Evolutionary conservation across 2,797 vertebrate species (phyloP), one percentile per base, ranked within the genome.

Genomic region (Aulostomus chinensis): DNA sequence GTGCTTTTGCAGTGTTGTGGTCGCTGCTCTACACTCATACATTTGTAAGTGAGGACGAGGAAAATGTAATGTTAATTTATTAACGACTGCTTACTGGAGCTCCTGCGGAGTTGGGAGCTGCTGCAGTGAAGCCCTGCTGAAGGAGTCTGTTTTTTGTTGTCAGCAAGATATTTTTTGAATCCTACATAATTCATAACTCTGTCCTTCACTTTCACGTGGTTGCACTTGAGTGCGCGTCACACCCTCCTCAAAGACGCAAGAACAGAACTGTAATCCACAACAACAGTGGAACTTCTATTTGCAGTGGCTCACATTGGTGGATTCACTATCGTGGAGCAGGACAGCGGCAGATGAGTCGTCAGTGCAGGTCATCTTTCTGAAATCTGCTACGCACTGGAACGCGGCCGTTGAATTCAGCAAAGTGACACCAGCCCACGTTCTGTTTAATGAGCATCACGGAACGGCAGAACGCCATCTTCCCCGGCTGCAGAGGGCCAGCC

Each of bases 101-200:
- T 80, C 58, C 77, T 26, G 33, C 49, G 57, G 68, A 82, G 79
- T 75, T 73, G 64, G 62, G 51, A 76, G 58, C 52, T 71, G 68
- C 68, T 70, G 64, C 73, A 60, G 54, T 52, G 55, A 48, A 64
- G 58, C 79, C 55, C 50, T 74, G 77, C 81, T 83, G 14, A 83
- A 66, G 68, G 82, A 69, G 64, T 75, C 79, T 66, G 78, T 80
- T 84, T 81, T 87, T 81, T 81, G 67, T 83, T 85, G 81, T 85
- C 76, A 84, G 68, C 69, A 75, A 71, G 55, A 62, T 81, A 81
- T 73, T 78, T 76, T 59, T 42, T 15, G 30, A 53, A 74, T 83
- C 56, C 73, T 89, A 74, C 82, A 88, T 90, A 86, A 89, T 91
- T 86, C 74, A 89, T 86, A 79, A 81, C 76, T 76, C 70, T 82